Evolutionary conservation across 2,888 invertebrate species (phyloP), one percentile per base, ranked within the genome.

Genomic region (Lysandra bellargus): DNA sequence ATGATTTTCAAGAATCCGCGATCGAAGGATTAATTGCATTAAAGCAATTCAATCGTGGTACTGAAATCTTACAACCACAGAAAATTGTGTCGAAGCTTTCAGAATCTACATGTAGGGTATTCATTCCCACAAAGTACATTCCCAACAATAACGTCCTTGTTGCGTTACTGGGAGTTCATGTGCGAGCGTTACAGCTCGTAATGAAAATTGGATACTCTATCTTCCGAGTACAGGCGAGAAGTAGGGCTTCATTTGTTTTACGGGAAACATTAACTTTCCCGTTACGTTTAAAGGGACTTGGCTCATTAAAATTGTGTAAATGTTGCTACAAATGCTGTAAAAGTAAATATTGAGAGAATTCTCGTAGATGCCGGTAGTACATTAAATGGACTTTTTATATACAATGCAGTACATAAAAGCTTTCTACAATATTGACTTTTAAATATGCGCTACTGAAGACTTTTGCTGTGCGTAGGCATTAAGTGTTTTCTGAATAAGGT

Each of bases 161-260:
- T 69, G 64, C 64, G 30, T 30, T 69, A 69, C 64, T 69, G 69
- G 69, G 17, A 64, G 33, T 37, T 69, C 69, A 69, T 69, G 69
- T 30, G 64, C 64, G 64, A 3, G 30, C 53, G 57, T 76, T 53
- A 49, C 53, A 69, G 2, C 53, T 33, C 76, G 76, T 76, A 76
- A 76, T 76, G 76, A 57, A 76, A 76, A 76, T 76, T 76, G 76
- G 53, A 76, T 76, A 57, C 76, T 76, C 30, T 53, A 76, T 57
- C 75, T 49, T 30, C 14, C 17, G 53, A 33, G 53, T 12, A 33
- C 76, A 76, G 76, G 53, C 57, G 49, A 75, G 44, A 49, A 30
- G 49, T 53, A 76, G 30, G 7, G 57, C 23, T 23, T 9, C 76
- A 49, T 75, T 44, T 44, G 75, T 69, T 69, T 69, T 37, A 17